Evolutionary conservation across 1,140 invertebrate species (phyloP).

Genomic region (Gonatopus flavifemur): DNA sequence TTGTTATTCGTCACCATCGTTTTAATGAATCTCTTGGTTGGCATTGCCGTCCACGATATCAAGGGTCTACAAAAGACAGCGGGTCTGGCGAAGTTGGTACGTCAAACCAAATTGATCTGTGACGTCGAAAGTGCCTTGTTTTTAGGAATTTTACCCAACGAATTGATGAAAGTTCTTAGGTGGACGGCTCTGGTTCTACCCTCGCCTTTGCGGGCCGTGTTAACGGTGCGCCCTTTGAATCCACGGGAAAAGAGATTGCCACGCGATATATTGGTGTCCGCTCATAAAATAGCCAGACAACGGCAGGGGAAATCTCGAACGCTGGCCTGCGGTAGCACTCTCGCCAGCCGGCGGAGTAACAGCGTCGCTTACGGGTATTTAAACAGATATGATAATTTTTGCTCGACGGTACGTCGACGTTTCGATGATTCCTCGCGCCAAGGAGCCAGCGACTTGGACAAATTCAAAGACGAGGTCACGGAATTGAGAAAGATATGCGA

Average conservation of each 20-base stretch:
- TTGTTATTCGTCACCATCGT: slow-evolving; percentile 78
- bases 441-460: slow-evolving; percentile 15
- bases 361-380: slow-evolving; percentile 17
- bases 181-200: slow-evolving; percentile 75
- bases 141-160: slow-evolving; percentile 68
- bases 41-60: slow-evolving; percentile 80
- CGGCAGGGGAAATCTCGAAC: slow-evolving; percentile 50
- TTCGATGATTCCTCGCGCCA: too few species aligned
- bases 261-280: slow-evolving; percentile 71
- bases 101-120: slow-evolving; percentile 76
- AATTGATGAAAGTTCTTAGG: slow-evolving; percentile 70
- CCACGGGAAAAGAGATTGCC: slow-evolving; percentile 77
- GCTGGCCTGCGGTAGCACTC: not conserved
- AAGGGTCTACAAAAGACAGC: slow-evolving; percentile 77
- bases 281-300: slow-evolving; percentile 74
- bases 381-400: slow-evolving; percentile 29
- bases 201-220: slow-evolving; percentile 73
- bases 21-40: slow-evolving; percentile 78
- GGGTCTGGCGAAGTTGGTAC: slow-evolving; percentile 71
- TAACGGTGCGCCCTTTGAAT: slow-evolving; percentile 78
- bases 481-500: slow-evolving; percentile 44
- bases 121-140: slow-evolving; percentile 73
- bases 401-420: slow-evolving; percentile 13
- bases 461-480: slow-evolving; percentile 32
- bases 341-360: slow-evolving; percentile 28